Base-by-base conservation (phyloP, 1,140 invertebrate genomes). In the Pachyrhynchus sulphureomaculatus region DNA sequence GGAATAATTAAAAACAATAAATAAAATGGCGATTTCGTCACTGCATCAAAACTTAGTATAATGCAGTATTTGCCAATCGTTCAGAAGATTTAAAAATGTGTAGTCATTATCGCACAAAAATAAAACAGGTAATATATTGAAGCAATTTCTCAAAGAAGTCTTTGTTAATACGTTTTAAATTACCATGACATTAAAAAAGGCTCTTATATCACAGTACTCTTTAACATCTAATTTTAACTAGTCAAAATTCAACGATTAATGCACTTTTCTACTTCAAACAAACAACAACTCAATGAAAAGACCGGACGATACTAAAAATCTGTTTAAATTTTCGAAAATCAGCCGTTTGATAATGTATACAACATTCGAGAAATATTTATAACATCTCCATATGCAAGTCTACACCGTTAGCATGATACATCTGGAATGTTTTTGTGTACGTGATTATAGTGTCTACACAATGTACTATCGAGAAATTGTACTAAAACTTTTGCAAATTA, bases 281-380 rank as follows among this genome's bases (percentile, higher is more conserved):
- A 52, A 52, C 49, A 52, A 52, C 18, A 37, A 13, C 29, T 37
- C 15, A 37, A 20, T 52, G 49, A 52, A 52, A 37, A n/a, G 49
- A 52, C 49, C 49, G 49, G 49, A 52, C 49, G 49, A 13, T 52
- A 52, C 49, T 52, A 37, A 52, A 52, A 37, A n/a, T 52, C 17
- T 52, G 32, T 52, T 52, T 52, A 37, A 32, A 36, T 8, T 52
- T 37, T 52, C 10, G n/a, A 52, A 52, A 37, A 52, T 52, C 32
- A 37, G 49, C 49, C 6, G 49, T 34, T 21, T 20, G 49, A n/a
- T 52, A 36, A 37, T 37, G 34, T 52, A 52, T 52, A 52, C 49
- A 52, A 18, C 49, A 52, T 52, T 20, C 37, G 32, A 6, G 33
- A 13, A n/a, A n/a, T 52, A 34, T 52, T 52, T 52, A 52, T 37